A percentile compares a stretch with the other conserved stretches of the same genome.
Evolutionary conservation across 1,140 invertebrate species (phyloP).

Genomic region (Cylas formicarius): DNA sequence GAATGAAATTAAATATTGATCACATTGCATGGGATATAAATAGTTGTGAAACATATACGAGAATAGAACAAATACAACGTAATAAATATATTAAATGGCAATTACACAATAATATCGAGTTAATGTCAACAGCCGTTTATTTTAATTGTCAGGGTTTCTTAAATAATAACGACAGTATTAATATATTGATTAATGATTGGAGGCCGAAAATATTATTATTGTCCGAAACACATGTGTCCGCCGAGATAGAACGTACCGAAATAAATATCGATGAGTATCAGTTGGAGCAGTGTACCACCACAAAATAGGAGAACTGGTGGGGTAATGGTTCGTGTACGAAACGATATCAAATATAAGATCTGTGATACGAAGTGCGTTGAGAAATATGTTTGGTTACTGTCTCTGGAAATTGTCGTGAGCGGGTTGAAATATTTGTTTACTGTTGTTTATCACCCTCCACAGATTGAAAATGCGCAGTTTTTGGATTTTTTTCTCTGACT

Average conservation of each 20-base stretch:
- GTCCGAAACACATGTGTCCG: conserved; percentile 7
- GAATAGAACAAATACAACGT: conserved; percentile 2
- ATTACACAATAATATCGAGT: conserved; percentile 4
- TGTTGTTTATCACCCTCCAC: too few relatives aligned
- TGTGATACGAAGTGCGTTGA: conserved; percentile 3
- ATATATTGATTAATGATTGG: conserved; percentile 13
- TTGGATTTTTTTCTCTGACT: too few relatives aligned
- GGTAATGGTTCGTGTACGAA: conserved; percentile 2
- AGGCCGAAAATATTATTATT: conserved; percentile 10
- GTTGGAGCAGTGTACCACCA: conserved; percentile 6
- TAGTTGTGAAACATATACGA: conserved; percentile 10
- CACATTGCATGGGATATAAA: conserved; percentile 10
- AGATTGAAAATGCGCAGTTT: too few relatives aligned
- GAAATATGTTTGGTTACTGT: too few relatives aligned
- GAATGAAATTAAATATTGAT: conserved; percentile 6
- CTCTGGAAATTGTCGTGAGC: too few relatives aligned
- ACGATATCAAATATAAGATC: too few relatives aligned
- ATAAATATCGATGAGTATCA: conserved; percentile 8
- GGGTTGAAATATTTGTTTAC: too few relatives aligned
- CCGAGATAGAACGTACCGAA: conserved; percentile 5
- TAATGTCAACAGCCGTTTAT: conserved; percentile 8
- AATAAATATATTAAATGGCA: conserved; percentile 10
- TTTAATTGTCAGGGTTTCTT: conserved; percentile 12
- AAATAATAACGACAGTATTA: conserved; percentile 6
- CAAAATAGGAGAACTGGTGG: conserved; percentile 8